These are phyloP conservation scores for Proteles cristata DNA, from an alignment of 2,113 vertebrate species.

Conservation along the genomic window DNA sequence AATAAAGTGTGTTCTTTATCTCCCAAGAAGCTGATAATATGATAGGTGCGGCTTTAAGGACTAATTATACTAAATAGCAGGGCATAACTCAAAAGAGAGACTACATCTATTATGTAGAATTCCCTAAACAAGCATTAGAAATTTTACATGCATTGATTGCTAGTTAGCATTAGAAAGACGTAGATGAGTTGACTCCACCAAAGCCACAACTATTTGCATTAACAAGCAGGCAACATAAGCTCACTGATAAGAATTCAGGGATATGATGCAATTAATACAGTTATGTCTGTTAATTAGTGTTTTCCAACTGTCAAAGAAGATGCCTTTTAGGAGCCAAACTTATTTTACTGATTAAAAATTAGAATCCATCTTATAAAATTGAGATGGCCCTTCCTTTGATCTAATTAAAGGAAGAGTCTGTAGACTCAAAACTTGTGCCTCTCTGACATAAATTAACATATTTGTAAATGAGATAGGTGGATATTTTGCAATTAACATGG, in stretches of 20 bases:
- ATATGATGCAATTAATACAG: conserved; percentile 89
- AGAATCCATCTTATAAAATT: conserved; percentile 84
- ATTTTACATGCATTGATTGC: conserved; percentile 88
- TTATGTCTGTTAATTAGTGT: conserved; percentile 90
- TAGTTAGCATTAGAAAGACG: conserved; percentile 88
- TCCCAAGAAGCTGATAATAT: conserved; percentile 84
- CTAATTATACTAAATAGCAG: conserved; percentile 87
- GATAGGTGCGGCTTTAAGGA: conserved; percentile 86
- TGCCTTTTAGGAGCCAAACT: conserved; percentile 86
- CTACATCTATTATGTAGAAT: conserved; percentile 87
- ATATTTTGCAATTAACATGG: conserved; percentile 89
- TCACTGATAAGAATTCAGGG: conserved; percentile 87
- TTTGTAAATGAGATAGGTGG: conserved; percentile 87
- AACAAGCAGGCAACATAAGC: conserved; percentile 84
- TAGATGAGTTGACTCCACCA: conserved; percentile 84
- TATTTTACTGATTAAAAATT: conserved; percentile 88
- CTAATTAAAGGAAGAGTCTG: conserved; percentile 87
- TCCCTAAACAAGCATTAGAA: conserved; percentile 89
- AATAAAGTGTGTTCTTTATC: conserved; percentile 86
- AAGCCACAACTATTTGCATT: conserved; percentile 87
- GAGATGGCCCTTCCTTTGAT: conserved; percentile 87
- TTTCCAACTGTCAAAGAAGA: conserved; percentile 88
- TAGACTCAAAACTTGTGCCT: conserved; percentile 83
- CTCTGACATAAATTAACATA: conserved; percentile 88
- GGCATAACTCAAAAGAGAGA: conserved; percentile 87